A percentile compares a stretch with the other conserved stretches of the same genome.
phyloP scores from a whole-genome alignment of 2,797 vertebrate genomes.

The Rhynchonycteris naso region DNA sequence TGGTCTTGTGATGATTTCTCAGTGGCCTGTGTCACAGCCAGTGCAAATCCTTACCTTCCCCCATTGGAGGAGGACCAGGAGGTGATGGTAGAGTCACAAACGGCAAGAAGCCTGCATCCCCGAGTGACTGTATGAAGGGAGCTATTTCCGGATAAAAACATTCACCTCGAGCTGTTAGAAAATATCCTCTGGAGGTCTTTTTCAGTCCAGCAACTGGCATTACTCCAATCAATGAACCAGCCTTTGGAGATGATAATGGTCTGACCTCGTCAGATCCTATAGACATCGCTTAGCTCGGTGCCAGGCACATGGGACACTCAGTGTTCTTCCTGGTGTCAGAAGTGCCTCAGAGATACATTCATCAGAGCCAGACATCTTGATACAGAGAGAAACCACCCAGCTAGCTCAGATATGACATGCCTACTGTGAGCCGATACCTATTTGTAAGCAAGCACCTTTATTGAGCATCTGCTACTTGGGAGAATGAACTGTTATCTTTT shows the following conservation, averaged over 20 bases:
- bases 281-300: neutral
- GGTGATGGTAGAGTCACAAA: accelerated
- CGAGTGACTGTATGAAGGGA: neutral
- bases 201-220: neutral
- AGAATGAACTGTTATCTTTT: neutral
- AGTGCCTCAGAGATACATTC: accelerated
- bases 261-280: neutral
- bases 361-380: neutral
- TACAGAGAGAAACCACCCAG: neutral
- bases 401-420: neutral
- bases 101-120: neutral
- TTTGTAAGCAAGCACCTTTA: neutral
- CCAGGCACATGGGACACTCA: neutral
- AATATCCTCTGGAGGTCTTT: neutral
- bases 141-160: neutral
- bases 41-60: accelerated
- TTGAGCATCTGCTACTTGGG: neutral
- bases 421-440: neutral
- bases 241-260: accelerated
- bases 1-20: neutral
- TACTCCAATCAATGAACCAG: accelerated
- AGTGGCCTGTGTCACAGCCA: accelerated
- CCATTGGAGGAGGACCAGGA: accelerated
- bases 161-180: neutral
- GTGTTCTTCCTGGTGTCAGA: neutral